Conservation (phyloP, 2,888 invertebrate genomes). For the Heliconius cydno region DNA sequence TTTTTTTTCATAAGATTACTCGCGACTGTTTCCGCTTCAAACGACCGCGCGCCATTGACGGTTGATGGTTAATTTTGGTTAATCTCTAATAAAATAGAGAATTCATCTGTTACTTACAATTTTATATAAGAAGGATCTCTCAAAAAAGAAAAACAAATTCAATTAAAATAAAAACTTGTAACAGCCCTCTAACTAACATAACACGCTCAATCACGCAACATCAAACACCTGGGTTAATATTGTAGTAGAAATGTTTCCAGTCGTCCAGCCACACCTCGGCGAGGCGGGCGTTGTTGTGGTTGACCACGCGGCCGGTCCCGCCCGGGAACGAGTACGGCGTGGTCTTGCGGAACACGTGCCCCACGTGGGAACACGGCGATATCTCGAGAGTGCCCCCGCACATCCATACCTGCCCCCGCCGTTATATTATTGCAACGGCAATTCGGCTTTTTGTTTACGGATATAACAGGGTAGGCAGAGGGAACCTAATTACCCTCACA, state of each 20-base stretch:
- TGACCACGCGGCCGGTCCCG: constrained; percentile 97
- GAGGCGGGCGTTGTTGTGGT: constrained; percentile 99
- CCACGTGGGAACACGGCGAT: constrained; percentile 96
- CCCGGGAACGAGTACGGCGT: constrained; percentile 99
- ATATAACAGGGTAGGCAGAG: background rate
- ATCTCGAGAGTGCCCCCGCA: constrained; percentile 97
- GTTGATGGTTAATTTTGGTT: background rate
- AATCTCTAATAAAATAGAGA: background rate
- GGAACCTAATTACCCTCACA: too few species aligned
- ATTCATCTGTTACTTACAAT: background rate
- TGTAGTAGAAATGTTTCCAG: constrained; percentile 99
- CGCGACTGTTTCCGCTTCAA: background rate
- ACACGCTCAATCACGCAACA: constrained; percentile 38
- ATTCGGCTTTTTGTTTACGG: constrained; percentile 1
- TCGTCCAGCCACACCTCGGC: constrained; percentile 99
- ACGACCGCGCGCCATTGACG: background rate
- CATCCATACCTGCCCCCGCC: constrained; percentile 93
- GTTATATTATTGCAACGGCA: constrained; percentile 32
- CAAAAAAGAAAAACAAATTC: background rate
- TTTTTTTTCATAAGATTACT: background rate
- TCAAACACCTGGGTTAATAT: constrained; percentile 95
- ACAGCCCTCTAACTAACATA: constrained; percentile 22
- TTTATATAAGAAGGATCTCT: background rate
- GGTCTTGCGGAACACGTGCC: constrained; percentile 98
- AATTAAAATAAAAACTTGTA: background rate